Evolutionary conservation across 2,797 vertebrate genomes (phyloP).

Genomic region (Peromyscus eremicus): DNA sequence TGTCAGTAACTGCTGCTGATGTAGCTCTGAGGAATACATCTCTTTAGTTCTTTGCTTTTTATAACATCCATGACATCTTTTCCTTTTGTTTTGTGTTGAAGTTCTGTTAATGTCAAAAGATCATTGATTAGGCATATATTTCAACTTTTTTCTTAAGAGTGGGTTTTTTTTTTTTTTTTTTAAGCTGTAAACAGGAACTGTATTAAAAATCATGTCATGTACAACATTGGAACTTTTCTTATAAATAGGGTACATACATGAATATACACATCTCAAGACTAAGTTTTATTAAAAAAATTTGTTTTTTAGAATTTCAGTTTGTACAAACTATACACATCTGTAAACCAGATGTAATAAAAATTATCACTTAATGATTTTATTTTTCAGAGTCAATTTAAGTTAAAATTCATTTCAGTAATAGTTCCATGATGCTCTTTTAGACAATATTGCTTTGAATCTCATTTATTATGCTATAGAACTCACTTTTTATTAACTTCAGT

Average conservation of each 20-base stretch:
- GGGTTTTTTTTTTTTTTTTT: neutral
- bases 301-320: neutral
- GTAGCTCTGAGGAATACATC: neutral
- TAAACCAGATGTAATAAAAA: constrained; percentile 55
- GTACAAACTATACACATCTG: neutral
- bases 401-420: constrained; percentile 59
- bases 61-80: neutral
- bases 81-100: neutral
- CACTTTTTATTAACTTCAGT: constrained; percentile 60
- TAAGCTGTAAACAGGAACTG: neutral
- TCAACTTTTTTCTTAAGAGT: neutral
- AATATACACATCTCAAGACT: neutral
- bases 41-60: neutral
- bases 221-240: neutral
- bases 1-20: neutral
- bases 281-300: neutral
- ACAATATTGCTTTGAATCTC: constrained; percentile 69
- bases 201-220: neutral
- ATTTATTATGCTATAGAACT: constrained; percentile 50
- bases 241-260: neutral
- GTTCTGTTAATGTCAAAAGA: neutral
- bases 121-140: neutral
- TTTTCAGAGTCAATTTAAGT: constrained; percentile 43
- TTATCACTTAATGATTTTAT: constrained; percentile 55
- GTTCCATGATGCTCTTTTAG: constrained; percentile 64